Percentiles rank a stretch among this genome's conserved stretches.
These are phyloP conservation scores for Drymodes brunneopygia DNA, from an alignment of 2,113 vertebrate genomes.

Conservation along the genomic window DNA sequence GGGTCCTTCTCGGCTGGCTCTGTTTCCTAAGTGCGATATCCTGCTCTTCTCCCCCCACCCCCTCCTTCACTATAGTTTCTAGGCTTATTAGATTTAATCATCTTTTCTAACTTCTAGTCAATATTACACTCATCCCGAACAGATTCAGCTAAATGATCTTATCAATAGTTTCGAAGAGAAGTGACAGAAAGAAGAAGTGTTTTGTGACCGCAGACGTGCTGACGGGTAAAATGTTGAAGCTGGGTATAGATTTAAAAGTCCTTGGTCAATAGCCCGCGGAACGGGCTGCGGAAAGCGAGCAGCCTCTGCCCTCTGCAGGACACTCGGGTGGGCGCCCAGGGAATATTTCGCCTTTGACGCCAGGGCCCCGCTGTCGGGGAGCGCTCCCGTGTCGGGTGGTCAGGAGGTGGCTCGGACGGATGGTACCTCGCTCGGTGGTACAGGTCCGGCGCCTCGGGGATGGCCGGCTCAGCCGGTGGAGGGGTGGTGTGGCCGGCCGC, in stretches of 20 bases:
- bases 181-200: slow-evolving; percentile 84
- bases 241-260: slow-evolving; percentile 71
- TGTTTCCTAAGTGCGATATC: neutral
- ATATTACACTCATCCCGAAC: slow-evolving; percentile 73
- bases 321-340: slow-evolving; percentile 60
- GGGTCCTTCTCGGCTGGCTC: neutral
- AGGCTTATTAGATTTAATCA: slow-evolving; percentile 74
- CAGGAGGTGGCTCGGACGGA: neutral
- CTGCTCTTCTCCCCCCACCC: too few relatives aligned
- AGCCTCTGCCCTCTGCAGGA: slow-evolving; percentile 83
- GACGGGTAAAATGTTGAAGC: slow-evolving; percentile 77
- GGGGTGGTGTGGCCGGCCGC: neutral
- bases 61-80: slow-evolving; percentile 42
- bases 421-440: neutral
- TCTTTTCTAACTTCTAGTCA: slow-evolving; percentile 76
- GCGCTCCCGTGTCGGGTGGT: neutral
- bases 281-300: slow-evolving; percentile 60
- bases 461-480: neutral
- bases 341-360: slow-evolving; percentile 2
- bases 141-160: slow-evolving; percentile 80
- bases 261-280: slow-evolving; percentile 73
- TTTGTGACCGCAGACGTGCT: slow-evolving; percentile 78
- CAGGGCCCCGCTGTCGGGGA: neutral
- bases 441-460: neutral
- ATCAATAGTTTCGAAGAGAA: slow-evolving; percentile 75